Base-by-base conservation (phyloP, 2,888 invertebrate species). In the Hypena proboscidalis region DNA sequence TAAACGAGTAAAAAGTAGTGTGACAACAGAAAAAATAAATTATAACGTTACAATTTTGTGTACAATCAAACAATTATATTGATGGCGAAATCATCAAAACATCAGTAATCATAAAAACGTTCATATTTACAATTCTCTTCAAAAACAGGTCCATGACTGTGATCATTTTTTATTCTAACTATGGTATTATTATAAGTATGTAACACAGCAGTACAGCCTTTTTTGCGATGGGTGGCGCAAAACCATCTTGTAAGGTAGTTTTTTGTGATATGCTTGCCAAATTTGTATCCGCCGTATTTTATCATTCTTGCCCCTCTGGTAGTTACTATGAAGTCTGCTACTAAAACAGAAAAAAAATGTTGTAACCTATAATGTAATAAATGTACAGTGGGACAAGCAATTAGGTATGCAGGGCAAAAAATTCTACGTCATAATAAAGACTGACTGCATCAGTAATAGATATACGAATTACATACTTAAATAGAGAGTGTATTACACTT, bases 191-290 rank as follows among this genome's bases (percentile, higher is more conserved):
- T 10, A 4, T 35, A 36, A 2, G 63, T 65, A 20, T 66, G 60
- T 0, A 66, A 1, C 0, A 57, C 43, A 6, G 66, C 66, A 5
- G 38, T 49, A 13, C 66, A 66, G 1, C 50, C 66, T 3, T 40
- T 48, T 11, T 44, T 50, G 11, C 53, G 38, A 10, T 61, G 59
- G 4, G 37, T 58, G 1, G 50, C 55, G 25, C 68, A 65, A 3
- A 62, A 60, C 80, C 81, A 80, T 9, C 79, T 47, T 0, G 61
- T 62, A 19, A 67, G 72, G 0, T 30, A 4, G 0, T 65, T 68
- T 1, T 21, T 56, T 0, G 36, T 34, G 1, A 57, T 55, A 9
- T 77, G 78, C 27, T 57, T 69, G 6, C 59, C 39, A 29, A 68
- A 79, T 14, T 61, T 76, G 48, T 67, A 71, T 0, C 80, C 76